Evolutionary conservation across 2,797 vertebrate species (phyloP).

Genomic region (Balearica regulorum): DNA sequence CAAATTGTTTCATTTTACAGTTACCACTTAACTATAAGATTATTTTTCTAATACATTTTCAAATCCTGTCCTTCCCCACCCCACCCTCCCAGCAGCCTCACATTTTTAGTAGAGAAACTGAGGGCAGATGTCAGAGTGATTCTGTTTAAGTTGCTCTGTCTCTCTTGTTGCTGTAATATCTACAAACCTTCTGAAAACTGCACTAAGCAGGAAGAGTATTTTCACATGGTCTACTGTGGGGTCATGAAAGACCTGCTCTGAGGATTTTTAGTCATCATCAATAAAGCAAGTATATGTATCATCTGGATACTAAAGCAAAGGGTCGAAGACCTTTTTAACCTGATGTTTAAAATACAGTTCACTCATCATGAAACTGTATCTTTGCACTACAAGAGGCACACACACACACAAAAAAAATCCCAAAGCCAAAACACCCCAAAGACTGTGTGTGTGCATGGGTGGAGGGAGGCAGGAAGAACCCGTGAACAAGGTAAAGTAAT

Average conservation of each 20-base stretch:
- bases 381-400: neutral
- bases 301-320: neutral
- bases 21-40: neutral
- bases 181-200: neutral
- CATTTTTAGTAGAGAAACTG: neutral
- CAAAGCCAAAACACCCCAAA: neutral
- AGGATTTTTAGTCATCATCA: neutral
- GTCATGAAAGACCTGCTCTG: neutral
- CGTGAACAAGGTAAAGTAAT: neutral
- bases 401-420: neutral
- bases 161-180: neutral
- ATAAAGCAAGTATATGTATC: neutral
- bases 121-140: neutral
- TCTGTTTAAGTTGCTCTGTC: neutral
- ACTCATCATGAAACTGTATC: neutral
- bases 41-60: neutral
- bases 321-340: neutral
- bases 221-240: neutral
- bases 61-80: neutral
- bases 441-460: fast-evolving
- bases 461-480: neutral
- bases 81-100: neutral
- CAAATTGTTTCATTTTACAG: neutral
- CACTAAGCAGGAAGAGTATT: neutral
- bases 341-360: neutral